Evolutionary conservation across 2,113 vertebrate species (phyloP).

Genomic region (Loxodonta africana): DNA sequence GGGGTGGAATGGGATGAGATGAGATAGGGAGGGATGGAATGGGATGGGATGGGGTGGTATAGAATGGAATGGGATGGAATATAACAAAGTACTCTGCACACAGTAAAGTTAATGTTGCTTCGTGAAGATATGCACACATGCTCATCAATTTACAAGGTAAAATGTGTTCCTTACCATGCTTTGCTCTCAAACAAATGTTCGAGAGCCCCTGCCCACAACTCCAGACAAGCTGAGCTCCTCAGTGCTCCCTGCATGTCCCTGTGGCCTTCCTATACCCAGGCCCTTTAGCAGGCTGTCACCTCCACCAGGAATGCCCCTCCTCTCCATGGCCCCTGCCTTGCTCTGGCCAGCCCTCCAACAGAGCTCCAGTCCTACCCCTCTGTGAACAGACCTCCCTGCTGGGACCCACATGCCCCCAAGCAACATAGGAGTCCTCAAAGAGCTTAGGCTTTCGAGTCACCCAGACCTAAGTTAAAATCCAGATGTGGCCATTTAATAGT

Average conservation of each 20-base stretch:
- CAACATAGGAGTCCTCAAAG: neutral
- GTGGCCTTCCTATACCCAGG: neutral
- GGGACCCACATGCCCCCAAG: neutral
- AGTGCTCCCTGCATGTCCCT: neutral
- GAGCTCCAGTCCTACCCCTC: neutral
- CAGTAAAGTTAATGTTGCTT: rapidly evolving
- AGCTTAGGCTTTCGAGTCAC: neutral
- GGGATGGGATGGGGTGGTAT: neutral
- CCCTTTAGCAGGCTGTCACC: neutral
- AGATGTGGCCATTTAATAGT: too few relatives aligned
- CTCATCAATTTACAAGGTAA: neutral
- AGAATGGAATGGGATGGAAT: too few relatives aligned
- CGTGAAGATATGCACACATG: rapidly evolving
- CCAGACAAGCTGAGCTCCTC: neutral
- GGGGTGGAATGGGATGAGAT: neutral
- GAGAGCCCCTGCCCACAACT: neutral
- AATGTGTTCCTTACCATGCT: neutral
- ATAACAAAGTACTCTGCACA: neutral
- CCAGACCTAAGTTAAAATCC: neutral
- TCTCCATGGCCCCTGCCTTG: neutral
- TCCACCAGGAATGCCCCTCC: neutral
- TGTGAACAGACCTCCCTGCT: neutral
- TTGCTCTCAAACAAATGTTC: neutral
- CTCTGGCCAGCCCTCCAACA: neutral
- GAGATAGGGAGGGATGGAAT: too few relatives aligned